phyloP scores from a whole-genome alignment of 2,797 vertebrate species.

The Petrocephalus schoutedeni region DNA sequence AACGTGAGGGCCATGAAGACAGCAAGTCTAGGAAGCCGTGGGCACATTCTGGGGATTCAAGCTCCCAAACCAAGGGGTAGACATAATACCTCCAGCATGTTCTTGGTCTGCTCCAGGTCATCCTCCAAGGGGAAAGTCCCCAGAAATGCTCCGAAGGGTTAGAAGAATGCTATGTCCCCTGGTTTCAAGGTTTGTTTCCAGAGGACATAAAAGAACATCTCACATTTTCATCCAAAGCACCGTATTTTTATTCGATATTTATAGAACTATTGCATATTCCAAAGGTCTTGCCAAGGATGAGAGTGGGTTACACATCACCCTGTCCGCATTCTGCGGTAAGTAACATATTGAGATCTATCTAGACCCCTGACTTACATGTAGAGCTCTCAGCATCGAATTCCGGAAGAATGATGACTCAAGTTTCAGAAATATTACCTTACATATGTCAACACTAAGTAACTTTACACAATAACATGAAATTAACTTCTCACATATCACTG shows the following conservation, averaged over 20 bases:
- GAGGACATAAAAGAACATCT: not conserved
- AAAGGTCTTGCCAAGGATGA: not conserved
- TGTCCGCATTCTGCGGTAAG: not conserved
- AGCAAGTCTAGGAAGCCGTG: not conserved
- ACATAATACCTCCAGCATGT: not conserved
- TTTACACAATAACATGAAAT: constrained; percentile 5
- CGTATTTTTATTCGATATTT: not conserved
- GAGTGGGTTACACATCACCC: not conserved
- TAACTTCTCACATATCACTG: not conserved
- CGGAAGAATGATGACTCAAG: not conserved
- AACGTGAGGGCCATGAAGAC: not conserved
- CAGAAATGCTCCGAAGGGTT: not conserved
- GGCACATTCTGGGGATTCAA: not conserved
- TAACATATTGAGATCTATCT: not conserved
- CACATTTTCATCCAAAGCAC: not conserved
- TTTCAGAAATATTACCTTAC: constrained; percentile 3
- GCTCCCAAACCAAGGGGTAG: not conserved
- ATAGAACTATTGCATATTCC: not conserved
- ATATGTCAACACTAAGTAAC: not conserved
- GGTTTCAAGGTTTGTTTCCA: not conserved
- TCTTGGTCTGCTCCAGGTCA: not conserved
- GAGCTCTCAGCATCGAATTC: not conserved
- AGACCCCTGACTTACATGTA: not conserved
- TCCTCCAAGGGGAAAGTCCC: not conserved
- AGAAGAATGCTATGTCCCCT: not conserved